These are phyloP conservation scores for Harpalus rufipes DNA, from an alignment of 2,888 invertebrate genomes.

Conservation along the genomic window DNA sequence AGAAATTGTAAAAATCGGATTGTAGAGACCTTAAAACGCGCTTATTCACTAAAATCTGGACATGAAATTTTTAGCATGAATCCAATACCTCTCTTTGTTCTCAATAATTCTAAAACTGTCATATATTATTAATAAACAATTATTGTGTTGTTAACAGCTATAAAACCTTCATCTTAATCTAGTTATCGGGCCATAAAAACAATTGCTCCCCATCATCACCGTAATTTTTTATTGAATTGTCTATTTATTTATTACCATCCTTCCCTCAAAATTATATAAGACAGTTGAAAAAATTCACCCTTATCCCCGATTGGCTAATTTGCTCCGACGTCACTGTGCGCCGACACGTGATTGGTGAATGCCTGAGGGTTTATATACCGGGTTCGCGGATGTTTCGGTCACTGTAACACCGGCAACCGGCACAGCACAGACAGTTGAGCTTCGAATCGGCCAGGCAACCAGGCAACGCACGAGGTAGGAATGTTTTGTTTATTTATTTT, in stretches of 20 bases:
- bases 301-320: not conserved
- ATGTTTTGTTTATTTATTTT: slow-evolving; percentile 1
- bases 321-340: not conserved
- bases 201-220: not conserved
- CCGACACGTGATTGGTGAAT: not conserved
- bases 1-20: too few relatives aligned
- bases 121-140: too few relatives aligned
- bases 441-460: not conserved
- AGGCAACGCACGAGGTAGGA: slow-evolving; percentile 9
- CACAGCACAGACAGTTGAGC: not conserved
- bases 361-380: not conserved
- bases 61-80: too few relatives aligned
- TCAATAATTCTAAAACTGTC: too few relatives aligned
- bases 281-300: not conserved
- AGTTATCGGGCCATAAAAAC: not conserved
- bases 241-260: not conserved
- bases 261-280: not conserved
- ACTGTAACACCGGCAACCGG: not conserved
- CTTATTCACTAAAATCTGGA: too few relatives aligned
- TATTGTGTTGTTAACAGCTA: too few relatives aligned
- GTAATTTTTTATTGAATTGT: not conserved
- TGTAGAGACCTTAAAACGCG: too few relatives aligned
- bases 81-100: too few relatives aligned
- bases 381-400: not conserved
- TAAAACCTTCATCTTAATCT: not conserved